Evolutionary conservation across 2,797 vertebrate species (phyloP), one percentile per base, ranked within the genome.

Genomic region (Chiroxiphia lanceolata): DNA sequence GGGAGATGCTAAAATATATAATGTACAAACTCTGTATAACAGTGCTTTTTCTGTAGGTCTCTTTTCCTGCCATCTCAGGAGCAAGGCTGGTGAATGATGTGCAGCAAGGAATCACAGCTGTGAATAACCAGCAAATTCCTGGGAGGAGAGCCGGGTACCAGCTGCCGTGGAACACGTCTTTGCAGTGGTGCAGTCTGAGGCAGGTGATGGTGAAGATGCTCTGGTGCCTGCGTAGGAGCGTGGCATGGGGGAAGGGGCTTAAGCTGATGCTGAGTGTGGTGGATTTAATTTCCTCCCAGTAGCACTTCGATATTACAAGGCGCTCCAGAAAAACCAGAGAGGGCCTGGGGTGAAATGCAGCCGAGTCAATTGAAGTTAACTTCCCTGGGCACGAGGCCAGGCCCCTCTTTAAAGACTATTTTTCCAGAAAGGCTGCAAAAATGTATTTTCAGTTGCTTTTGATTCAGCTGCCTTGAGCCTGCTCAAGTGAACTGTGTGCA

Each of bases 341-440:
- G 70, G 90, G 86, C 93, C 86, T 59, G 90, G 42, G 94, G 92
- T 53, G 0, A 95, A 94, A 90, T 83, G 54, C 63, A 68, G 81
- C 50, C 2, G 42, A 95, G 90, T 90, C 92, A 94, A 94, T 76
- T 90, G 94, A 87, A 93, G 93, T 93, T 90, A 97, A 95, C 77
- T 90, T 97, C 65, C 42, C 79, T 3, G 38, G 95, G 90, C 90
- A 91, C 0, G 0, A 85, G 88, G 86, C 93, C 96, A 95, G 65
- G 88, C 38, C 65, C 67, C 67, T 79, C 86, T 94, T 94, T 86
- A 91, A 67, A 81, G 59, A 48, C 74, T 89, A 11, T 83, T 96
- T 90, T 93, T 90, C 94, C 69, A 81, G 76, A 91, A 93, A 88
- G 80, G 65, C 77, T 91, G 84, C 67, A 71, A 90, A 93, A 87